phyloP scores from a whole-genome alignment of 2,888 invertebrate genomes.

The Leptinotarsa haldemani region DNA sequence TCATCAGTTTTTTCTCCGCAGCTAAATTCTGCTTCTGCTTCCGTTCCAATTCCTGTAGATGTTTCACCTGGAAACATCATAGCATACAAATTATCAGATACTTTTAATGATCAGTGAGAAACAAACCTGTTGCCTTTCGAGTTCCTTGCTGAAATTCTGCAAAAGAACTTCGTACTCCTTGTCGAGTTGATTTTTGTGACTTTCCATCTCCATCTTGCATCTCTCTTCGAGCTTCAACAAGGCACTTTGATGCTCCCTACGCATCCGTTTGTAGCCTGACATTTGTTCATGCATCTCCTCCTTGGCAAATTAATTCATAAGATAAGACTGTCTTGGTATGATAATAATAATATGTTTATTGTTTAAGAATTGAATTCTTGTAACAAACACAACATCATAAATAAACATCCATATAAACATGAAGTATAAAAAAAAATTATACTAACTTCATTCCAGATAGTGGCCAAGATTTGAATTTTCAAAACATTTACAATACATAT shows the following conservation, averaged over 20 bases:
- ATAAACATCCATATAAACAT: too few relatives aligned
- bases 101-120: background rate
- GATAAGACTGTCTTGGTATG: constrained; percentile 10
- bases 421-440: background rate
- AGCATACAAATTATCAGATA: background rate
- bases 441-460: background rate
- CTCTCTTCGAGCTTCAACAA: constrained; percentile 93
- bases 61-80: constrained; percentile 70
- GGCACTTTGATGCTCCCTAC: constrained; percentile 96
- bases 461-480: background rate
- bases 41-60: constrained; percentile 82
- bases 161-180: constrained; percentile 95
- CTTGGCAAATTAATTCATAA: constrained; percentile 56
- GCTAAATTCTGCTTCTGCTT: constrained; percentile 88
- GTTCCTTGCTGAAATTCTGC: constrained; percentile 91
- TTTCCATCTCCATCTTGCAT: constrained; percentile 96
- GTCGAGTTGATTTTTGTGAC: constrained; percentile 93
- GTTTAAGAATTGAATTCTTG: too few relatives aligned
- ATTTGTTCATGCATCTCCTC: constrained; percentile 99
- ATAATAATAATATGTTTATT: too few relatives aligned
- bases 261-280: constrained; percentile 98
- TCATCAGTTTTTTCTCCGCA: constrained; percentile 92
- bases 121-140: constrained; percentile 83
- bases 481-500: too few relatives aligned
- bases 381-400: too few relatives aligned